Percentiles rank a stretch among this genome's conserved stretches.
Evolutionary conservation across 2,113 vertebrate genomes (phyloP).

Genomic region (Canis aureus): DNA sequence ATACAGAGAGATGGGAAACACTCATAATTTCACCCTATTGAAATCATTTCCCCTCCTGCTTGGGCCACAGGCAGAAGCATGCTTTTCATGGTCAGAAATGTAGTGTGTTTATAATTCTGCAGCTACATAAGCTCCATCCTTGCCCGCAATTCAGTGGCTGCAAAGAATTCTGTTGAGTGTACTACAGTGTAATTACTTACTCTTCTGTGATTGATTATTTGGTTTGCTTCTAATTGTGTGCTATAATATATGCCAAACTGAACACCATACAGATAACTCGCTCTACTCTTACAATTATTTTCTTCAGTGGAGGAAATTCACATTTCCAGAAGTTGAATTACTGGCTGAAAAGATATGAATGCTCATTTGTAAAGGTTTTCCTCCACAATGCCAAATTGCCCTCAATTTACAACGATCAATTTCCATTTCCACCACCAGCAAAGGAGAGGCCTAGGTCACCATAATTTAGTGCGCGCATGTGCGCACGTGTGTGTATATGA

Average conservation of each 20-base stretch:
- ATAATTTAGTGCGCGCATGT: neutral
- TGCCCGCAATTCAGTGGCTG: conserved; percentile 31
- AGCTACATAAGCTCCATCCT: neutral
- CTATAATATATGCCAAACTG: neutral
- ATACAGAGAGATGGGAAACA: neutral
- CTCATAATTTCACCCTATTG: neutral
- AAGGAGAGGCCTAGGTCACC: neutral
- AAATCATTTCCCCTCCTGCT: neutral
- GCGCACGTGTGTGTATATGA: neutral
- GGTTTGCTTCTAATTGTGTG: conserved; percentile 17
- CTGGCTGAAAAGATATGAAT: neutral
- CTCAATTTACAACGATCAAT: neutral
- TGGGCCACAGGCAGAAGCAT: neutral
- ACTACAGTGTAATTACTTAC: neutral
- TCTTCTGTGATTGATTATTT: conserved; percentile 34
- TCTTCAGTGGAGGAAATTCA: conserved; percentile 20
- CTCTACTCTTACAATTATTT: neutral
- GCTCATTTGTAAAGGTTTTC: neutral
- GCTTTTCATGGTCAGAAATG: neutral
- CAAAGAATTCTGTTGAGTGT: neutral
- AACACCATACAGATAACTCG: neutral
- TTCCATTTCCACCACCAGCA: neutral
- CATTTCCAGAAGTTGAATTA: conserved; percentile 14
- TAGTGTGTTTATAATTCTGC: neutral
- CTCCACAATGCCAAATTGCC: neutral